phyloP scores from a whole-genome alignment of 2,113 vertebrate genomes.

The Stigmatopora nigra region DNA sequence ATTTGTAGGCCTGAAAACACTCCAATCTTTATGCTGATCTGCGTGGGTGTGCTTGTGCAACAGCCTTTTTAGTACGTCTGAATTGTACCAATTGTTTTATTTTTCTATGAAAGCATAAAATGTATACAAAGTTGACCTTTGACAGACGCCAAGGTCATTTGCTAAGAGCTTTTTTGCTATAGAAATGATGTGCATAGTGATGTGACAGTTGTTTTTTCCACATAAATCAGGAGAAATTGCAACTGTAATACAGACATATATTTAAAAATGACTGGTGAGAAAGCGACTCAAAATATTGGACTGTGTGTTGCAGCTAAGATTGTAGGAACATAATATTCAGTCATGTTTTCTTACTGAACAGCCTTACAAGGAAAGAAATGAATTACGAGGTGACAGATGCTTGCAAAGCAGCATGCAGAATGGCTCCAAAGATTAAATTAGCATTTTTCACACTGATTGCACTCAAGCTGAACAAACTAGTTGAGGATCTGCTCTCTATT shows the following conservation, averaged over 20 bases:
- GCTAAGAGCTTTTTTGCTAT: slow-evolving; percentile 32
- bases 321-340: slow-evolving; percentile 16
- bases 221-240: slow-evolving; percentile 36
- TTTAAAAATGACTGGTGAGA: too few relatives aligned
- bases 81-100: slow-evolving; percentile 7
- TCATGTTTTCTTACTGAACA: slow-evolving; percentile 25
- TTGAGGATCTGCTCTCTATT: slow-evolving; percentile 1
- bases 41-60: slow-evolving; percentile 17
- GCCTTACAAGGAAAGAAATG: slow-evolving; percentile 1
- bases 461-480: slow-evolving; percentile 12
- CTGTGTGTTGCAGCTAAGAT: slow-evolving; percentile 46
- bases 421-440: slow-evolving; percentile 34
- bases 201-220: slow-evolving; percentile 30
- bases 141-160: slow-evolving; percentile 16
- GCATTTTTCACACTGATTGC: slow-evolving; percentile 35
- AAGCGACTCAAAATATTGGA: too few relatives aligned
- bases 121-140: slow-evolving; percentile 12
- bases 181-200: slow-evolving; percentile 28
- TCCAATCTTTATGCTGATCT: slow-evolving; percentile 3
- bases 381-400: background rate
- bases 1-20: slow-evolving; percentile 32
- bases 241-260: slow-evolving; percentile 18
- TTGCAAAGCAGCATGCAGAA: background rate
- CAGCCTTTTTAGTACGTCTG: background rate
- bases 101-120: slow-evolving; percentile 15